These are phyloP conservation scores for Meriones psammophilus DNA, from an alignment of 2,797 vertebrate genomes.

Conservation along the genomic window DNA sequence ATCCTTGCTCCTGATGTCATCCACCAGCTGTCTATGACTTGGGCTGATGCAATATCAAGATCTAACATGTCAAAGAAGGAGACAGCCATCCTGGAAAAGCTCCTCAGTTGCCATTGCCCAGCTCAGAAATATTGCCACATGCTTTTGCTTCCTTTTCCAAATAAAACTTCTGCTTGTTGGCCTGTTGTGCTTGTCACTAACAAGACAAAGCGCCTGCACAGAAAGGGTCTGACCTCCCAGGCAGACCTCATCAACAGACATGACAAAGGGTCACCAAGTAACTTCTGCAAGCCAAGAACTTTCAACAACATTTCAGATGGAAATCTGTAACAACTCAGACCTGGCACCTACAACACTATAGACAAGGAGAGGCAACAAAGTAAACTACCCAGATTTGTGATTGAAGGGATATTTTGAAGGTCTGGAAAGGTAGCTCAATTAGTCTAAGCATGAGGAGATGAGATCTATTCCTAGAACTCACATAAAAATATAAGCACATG, in stretches of 20 bases:
- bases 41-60: not conserved
- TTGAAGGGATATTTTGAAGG: not conserved
- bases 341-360: not conserved
- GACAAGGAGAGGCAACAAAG: not conserved
- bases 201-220: not conserved
- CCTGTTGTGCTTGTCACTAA: not conserved
- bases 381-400: not conserved
- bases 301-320: not conserved
- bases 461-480: not conserved
- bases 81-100: not conserved
- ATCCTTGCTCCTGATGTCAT: not conserved
- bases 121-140: too few species aligned
- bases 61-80: not conserved
- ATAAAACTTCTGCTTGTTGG: not conserved
- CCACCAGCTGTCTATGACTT: too few species aligned
- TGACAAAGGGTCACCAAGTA: slow-evolving; percentile 17
- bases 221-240: not conserved
- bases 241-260: not conserved
- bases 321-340: not conserved
- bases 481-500: not conserved
- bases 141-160: not conserved
- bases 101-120: not conserved
- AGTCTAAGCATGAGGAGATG: not conserved
- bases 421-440: not conserved
- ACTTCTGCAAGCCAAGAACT: not conserved